Evolutionary conservation across 2,113 vertebrate species (phyloP), one percentile per base, ranked within the genome.

Genomic region (Dasyurus viverrinus): DNA sequence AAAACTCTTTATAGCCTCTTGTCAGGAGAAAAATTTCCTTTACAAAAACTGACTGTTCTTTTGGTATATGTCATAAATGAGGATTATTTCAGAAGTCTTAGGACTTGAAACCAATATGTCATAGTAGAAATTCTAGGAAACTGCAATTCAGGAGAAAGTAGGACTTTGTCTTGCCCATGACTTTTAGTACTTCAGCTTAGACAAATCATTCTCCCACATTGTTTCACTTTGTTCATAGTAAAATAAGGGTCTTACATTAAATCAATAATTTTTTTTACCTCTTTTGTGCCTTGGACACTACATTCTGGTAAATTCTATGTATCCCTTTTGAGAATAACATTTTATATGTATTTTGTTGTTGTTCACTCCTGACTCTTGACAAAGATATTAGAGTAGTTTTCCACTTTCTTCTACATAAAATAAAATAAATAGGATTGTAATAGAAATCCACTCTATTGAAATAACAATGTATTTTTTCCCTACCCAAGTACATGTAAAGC

Each of bases 21-120:
- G 90, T 55, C 55, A 55, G 46, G 22, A 94, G 54, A n/a, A 14
- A 27, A 96, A 89, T 42, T 93, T 97, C 91, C 27, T 90, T 2
- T 93, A 94, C n/a, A 52, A 94, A 93, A 95, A 5, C 48, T 89
- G 12, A 42, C 52, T n/a, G 89, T 47, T 89, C 54, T 53, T 52
- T 26, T 11, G 14, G 8, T 27, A 90, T 19, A 91, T 0, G 10
- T 2, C 54, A 92, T 89, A 84, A 84, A 92, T 92, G 76, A 97
- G 27, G 92, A 91, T 1, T 92, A 9, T 94, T 93, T 93, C 9
- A 94, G 52, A 92, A 48, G 6, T 52, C 19, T 93, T 91, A 84
- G 3, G 2, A 48, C 90, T 14, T 42, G 36, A 11, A 94, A 30
- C 24, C 2, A 7, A 22, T 30, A 91, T 16, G 93, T 11, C 19